A percentile compares a stretch with the other conserved stretches of the same genome.
These are phyloP conservation scores for Margaritifera margaritifera DNA, from an alignment of 2,888 invertebrate genomes.

Conservation along the genomic window DNA sequence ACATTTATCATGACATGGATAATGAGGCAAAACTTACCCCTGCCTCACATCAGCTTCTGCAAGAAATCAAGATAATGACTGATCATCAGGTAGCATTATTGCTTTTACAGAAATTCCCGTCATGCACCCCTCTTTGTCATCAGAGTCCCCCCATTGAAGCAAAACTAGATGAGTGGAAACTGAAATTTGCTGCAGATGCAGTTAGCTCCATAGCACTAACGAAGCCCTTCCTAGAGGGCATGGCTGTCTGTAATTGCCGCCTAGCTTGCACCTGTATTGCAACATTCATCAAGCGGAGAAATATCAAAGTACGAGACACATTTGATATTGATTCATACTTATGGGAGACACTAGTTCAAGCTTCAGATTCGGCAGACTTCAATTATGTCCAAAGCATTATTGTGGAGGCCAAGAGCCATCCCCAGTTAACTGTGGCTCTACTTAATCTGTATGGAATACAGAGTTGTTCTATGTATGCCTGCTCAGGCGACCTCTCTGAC, in stretches of 20 bases:
- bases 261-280: conserved; percentile 52
- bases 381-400: conserved; percentile 49
- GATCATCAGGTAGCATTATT: conserved; percentile 57
- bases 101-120: conserved; percentile 47
- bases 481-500: conserved; percentile 36
- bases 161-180: conserved; percentile 52
- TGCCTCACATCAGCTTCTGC: conserved; percentile 55
- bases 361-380: conserved; percentile 39
- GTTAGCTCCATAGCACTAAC: conserved; percentile 59
- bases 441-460: conserved; percentile 49
- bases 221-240: conserved; percentile 52
- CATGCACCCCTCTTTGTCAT: conserved; percentile 51
- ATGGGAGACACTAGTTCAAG: conserved; percentile 46
- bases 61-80: conserved; percentile 63
- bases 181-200: conserved; percentile 54
- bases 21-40: conserved; percentile 36
- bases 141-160: conserved; percentile 50
- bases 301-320: conserved; percentile 37
- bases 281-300: conserved; percentile 35
- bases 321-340: conserved; percentile 41
- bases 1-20: conserved; percentile 49
- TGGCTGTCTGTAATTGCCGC: conserved; percentile 48
- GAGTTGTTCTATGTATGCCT: conserved; percentile 41
- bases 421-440: conserved; percentile 57
- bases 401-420: conserved; percentile 57